These are phyloP conservation scores for Contarinia nasturtii DNA, from an alignment of 1,140 invertebrate genomes.

Conservation along the genomic window DNA sequence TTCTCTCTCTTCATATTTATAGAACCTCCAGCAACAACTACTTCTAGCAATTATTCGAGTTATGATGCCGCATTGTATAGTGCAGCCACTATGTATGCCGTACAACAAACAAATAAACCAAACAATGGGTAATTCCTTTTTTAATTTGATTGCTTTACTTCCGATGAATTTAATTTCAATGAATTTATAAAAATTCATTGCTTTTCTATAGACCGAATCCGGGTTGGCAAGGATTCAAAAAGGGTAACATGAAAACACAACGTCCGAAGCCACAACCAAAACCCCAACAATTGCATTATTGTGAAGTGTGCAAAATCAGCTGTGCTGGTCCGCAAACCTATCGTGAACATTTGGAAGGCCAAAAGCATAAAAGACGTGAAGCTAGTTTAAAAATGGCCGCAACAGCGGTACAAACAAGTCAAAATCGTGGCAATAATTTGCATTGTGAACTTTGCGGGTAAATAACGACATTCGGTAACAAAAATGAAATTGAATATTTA, in stretches of 20 bases:
- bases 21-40: constrained; percentile 34
- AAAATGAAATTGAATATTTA: no score
- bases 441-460: constrained; percentile 71
- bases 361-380: constrained; percentile 98
- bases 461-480: no score
- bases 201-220: constrained; percentile 8
- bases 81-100: constrained; percentile 81
- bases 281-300: constrained; percentile 82
- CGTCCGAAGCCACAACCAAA: constrained; percentile 65
- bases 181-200: no score
- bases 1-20: background rate
- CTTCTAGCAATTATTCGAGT: constrained; percentile 49
- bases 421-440: constrained; percentile 45
- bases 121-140: background rate
- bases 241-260: constrained; percentile 37
- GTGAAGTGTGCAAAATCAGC: constrained; percentile 94
- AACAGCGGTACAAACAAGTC: constrained; percentile 25
- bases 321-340: constrained; percentile 94
- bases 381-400: constrained; percentile 61
- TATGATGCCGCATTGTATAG: constrained; percentile 86
- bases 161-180: no score
- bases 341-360: constrained; percentile 90
- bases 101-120: constrained; percentile 51
- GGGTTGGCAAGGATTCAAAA: constrained; percentile 4
- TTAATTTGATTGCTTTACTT: no score